Percentiles rank a stretch among this genome's conserved stretches.
These are phyloP conservation scores for Promerops cafer DNA, from an alignment of 2,113 vertebrate species.

Conservation along the genomic window DNA sequence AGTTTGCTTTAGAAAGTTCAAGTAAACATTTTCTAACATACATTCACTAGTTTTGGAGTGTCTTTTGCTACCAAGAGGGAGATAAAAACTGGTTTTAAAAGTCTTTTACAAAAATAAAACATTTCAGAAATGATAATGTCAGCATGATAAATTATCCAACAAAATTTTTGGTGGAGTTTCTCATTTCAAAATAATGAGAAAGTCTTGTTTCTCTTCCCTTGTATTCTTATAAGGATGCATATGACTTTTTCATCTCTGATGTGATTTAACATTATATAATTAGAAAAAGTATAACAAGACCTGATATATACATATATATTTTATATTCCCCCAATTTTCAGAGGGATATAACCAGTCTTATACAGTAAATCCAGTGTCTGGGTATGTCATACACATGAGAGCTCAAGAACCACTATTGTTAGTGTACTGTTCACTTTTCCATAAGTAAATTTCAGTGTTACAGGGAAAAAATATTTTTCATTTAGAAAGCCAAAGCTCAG, in stretches of 20 bases:
- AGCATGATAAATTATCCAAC: slow-evolving; percentile 37
- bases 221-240: neutral
- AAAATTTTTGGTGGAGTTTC: slow-evolving; percentile 19
- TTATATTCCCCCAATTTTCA: neutral
- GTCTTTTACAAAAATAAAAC: neutral
- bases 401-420: neutral
- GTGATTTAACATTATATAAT: neutral
- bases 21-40: slow-evolving; percentile 73
- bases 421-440: neutral
- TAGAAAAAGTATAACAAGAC: neutral
- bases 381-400: neutral
- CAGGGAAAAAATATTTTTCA: neutral
- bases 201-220: neutral
- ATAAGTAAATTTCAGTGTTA: neutral
- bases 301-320: neutral
- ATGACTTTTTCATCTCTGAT: neutral
- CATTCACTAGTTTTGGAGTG: slow-evolving; percentile 59
- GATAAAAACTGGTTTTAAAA: slow-evolving; percentile 44
- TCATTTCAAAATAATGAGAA: slow-evolving; percentile 6
- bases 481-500: neutral
- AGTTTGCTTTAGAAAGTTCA: slow-evolving; percentile 74
- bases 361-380: neutral
- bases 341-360: neutral
- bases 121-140: slow-evolving; percentile 35
- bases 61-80: slow-evolving; percentile 66